Percentiles rank a stretch among this genome's conserved stretches.
These are phyloP conservation scores for Capitulum mitella DNA, from an alignment of 2,888 invertebrate genomes.

Conservation along the genomic window DNA sequence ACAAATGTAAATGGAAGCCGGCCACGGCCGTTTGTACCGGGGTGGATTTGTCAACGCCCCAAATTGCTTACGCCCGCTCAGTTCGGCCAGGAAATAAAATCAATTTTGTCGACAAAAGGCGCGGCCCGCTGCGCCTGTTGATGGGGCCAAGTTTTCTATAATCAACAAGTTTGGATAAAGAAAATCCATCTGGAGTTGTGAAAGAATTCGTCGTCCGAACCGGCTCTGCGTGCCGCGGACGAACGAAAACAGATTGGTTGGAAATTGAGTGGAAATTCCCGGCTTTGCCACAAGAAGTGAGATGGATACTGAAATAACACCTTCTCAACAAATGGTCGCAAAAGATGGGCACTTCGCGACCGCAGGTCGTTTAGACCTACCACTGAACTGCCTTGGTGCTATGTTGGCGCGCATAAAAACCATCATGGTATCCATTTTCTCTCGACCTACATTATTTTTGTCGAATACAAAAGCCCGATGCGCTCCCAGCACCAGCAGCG, in stretches of 20 bases:
- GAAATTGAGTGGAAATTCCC: constrained; percentile 5
- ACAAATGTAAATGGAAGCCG: constrained; percentile 16
- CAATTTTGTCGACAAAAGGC: background rate
- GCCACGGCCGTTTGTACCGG: background rate
- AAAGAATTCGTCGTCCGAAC: background rate
- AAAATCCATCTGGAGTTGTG: background rate
- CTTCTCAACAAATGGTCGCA: background rate
- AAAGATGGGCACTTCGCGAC: background rate
- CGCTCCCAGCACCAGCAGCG: background rate
- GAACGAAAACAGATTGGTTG: constrained; percentile 21
- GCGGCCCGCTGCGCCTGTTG: constrained; percentile 11
- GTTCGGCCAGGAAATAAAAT: background rate
- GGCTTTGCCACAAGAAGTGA: background rate
- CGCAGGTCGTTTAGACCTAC: too few species aligned
- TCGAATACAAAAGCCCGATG: background rate
- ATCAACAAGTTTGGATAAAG: constrained; percentile 20
- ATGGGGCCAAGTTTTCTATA: constrained; percentile 19
- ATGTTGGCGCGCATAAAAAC: too few species aligned
- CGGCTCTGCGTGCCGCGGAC: background rate
- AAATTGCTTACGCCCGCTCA: background rate
- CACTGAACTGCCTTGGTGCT: too few species aligned
- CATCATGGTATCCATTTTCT: too few species aligned
- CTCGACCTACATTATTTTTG: too few species aligned
- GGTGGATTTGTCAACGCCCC: background rate
- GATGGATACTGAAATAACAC: constrained; percentile 10